These are phyloP conservation scores for Paramormyrops kingsleyae DNA, from an alignment of 2,113 vertebrate species.

Conservation along the genomic window DNA sequence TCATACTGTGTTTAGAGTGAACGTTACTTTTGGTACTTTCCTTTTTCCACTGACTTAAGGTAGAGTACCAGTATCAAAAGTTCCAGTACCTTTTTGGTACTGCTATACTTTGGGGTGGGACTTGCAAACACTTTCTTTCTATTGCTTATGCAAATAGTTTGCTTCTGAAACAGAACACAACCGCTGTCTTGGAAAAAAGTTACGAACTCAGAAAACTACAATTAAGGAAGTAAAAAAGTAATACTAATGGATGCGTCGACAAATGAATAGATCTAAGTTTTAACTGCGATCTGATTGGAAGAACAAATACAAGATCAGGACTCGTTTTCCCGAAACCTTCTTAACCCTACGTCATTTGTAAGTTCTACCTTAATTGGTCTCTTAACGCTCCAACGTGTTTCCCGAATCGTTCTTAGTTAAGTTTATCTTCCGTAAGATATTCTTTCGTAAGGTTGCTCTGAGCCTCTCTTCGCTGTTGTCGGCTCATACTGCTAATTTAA, in stretches of 20 bases:
- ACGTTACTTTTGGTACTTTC: background rate
- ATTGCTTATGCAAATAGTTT: background rate
- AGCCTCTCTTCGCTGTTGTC: too few species aligned
- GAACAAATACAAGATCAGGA: too few species aligned
- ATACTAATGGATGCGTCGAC: background rate
- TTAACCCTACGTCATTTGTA: too few species aligned
- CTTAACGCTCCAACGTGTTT: too few species aligned
- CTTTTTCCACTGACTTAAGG: background rate
- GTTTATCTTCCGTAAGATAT: too few species aligned
- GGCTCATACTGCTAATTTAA: too few species aligned
- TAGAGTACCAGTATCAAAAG: background rate
- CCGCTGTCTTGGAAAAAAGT: background rate
- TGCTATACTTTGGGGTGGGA: background rate
- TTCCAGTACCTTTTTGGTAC: background rate
- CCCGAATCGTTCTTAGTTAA: too few species aligned
- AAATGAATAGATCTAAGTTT: background rate
- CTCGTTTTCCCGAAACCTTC: too few species aligned
- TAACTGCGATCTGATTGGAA: too few species aligned
- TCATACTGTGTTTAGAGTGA: too few species aligned
- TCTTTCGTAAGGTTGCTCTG: too few species aligned
- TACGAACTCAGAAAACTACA: background rate
- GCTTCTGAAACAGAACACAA: background rate
- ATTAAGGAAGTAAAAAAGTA: background rate
- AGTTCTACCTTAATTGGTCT: too few species aligned
- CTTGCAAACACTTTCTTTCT: background rate